Evolutionary conservation across 2,113 vertebrate genomes (phyloP).

Genomic region (Grammomys dolichurus): DNA sequence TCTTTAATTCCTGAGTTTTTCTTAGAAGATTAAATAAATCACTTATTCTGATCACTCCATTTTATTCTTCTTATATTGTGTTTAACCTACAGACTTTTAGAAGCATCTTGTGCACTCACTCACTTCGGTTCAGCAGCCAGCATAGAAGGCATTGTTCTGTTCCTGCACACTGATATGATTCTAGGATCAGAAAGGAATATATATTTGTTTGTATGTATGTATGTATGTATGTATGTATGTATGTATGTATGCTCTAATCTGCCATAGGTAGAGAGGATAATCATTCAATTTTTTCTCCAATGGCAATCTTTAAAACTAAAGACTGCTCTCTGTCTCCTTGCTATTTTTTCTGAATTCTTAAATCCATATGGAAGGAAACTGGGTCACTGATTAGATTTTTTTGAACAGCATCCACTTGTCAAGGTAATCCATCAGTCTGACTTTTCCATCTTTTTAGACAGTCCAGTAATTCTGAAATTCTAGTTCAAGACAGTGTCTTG

Average conservation of each 20-base stretch:
- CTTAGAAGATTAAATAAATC: constrained; percentile 32
- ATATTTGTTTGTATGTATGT: no score
- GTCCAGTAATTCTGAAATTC: constrained; percentile 73
- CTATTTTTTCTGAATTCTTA: constrained; percentile 75
- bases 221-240: no score
- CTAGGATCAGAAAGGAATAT: not conserved
- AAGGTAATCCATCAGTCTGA: constrained; percentile 70
- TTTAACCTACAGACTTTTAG: not conserved
- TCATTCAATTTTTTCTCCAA: constrained; percentile 57
- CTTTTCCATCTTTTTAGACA: constrained; percentile 73
- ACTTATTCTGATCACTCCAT: not conserved
- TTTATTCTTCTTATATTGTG: not conserved
- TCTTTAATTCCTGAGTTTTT: not conserved
- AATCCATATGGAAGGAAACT: constrained; percentile 75
- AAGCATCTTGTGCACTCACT: not conserved
- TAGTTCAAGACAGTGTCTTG: constrained; percentile 64
- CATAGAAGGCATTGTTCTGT: constrained; percentile 1
- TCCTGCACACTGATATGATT: not conserved
- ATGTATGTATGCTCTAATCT: not conserved
- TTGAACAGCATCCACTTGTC: constrained; percentile 72
- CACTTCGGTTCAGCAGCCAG: not conserved
- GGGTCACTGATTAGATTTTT: constrained; percentile 71
- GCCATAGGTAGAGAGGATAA: not conserved
- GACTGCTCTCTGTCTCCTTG: constrained; percentile 57
- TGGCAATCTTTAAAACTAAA: constrained; percentile 50